These are phyloP conservation scores for Acanthosepion pharaonis DNA, from an alignment of 2,888 invertebrate genomes.

Conservation along the genomic window DNA sequence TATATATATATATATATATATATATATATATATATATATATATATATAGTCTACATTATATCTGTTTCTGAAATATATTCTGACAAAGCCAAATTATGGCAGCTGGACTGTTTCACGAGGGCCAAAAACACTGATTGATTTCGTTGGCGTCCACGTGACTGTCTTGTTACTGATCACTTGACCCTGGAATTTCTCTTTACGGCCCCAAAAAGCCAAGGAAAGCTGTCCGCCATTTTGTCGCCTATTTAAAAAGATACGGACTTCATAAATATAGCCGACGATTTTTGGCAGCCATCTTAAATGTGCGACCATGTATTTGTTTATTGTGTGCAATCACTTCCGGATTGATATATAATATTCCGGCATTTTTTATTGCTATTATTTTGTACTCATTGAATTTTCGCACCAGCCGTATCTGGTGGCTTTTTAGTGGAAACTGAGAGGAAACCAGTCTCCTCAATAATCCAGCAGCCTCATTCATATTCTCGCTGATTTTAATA, in stretches of 20 bases:
- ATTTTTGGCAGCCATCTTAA: neutral
- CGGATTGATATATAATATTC: too few species aligned
- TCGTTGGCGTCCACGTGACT: neutral
- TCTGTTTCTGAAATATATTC: neutral
- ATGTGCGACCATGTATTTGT: neutral
- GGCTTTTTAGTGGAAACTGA: neutral
- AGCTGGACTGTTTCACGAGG: neutral
- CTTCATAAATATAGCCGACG: neutral
- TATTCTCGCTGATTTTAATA: neutral
- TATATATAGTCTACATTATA: neutral
- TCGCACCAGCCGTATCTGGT: neutral
- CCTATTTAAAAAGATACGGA: neutral
- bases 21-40: neutral
- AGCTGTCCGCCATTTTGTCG: neutral
- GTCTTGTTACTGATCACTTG: too few species aligned
- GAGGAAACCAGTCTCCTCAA: neutral
- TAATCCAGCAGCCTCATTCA: neutral
- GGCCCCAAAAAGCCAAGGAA: neutral
- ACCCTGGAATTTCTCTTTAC: neutral
- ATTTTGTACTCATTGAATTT: neutral
- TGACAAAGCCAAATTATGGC: neutral
- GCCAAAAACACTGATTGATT: neutral
- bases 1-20: slow-evolving; percentile 33
- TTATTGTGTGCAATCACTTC: neutral
- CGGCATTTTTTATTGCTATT: neutral